Conservation (phyloP, 1,140 invertebrate genomes). For the Doryteuthis pealeii region DNA sequence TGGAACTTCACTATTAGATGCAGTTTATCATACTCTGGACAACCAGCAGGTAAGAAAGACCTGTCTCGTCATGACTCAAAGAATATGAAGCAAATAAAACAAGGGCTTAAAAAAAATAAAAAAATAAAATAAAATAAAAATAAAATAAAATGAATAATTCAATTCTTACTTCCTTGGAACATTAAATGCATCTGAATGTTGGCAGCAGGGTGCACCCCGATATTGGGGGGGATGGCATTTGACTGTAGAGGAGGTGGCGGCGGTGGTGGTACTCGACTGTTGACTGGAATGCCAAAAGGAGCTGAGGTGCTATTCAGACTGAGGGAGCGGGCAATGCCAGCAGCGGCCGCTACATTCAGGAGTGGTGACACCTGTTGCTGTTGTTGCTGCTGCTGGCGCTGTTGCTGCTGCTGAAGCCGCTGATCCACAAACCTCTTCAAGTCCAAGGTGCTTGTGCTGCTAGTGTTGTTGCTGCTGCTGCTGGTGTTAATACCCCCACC, state of each 20-base stretch:
- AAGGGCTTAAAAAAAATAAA: too few relatives aligned
- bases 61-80: too few relatives aligned
- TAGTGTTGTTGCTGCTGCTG: conserved; percentile 19
- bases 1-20: too few relatives aligned
- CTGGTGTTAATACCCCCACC: conserved; percentile 22
- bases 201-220: conserved; percentile 11
- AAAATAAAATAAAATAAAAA: too few relatives aligned
- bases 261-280: conserved; percentile 32
- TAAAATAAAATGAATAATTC: too few relatives aligned
- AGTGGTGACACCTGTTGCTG: conserved; percentile 22
- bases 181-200: conserved; percentile 47
- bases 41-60: too few relatives aligned
- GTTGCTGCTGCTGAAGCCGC: conserved; percentile 27
- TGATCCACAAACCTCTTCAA: conserved; percentile 35
- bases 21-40: too few relatives aligned
- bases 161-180: conserved; percentile 29
- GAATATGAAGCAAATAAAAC: too few relatives aligned
- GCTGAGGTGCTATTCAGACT: not conserved
- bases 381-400: conserved; percentile 29
- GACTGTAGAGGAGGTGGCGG: conserved; percentile 6
- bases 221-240: conserved; percentile 14
- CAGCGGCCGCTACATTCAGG: conserved; percentile 28
- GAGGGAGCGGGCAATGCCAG: conserved; percentile 23
- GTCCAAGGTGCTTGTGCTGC: conserved; percentile 22
- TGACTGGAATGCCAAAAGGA: conserved; percentile 40